Evolutionary conservation across 2,888 invertebrate genomes (phyloP), one percentile per base, ranked within the genome.

Genomic region (Synergus itoensis): DNA sequence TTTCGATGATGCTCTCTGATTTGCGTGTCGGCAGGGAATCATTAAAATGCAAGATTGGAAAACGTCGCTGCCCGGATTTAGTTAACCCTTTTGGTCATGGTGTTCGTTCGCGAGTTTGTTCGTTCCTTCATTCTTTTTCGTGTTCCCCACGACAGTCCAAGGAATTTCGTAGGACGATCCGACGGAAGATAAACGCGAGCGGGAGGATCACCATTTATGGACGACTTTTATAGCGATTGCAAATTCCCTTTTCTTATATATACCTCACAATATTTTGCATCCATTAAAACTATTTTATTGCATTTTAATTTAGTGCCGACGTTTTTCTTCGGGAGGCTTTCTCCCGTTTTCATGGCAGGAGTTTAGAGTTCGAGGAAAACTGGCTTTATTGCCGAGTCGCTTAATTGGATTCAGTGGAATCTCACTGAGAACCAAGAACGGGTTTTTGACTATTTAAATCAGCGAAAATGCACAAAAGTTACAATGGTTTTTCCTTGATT

Each of bases 131-230:
- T 65, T 65, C 64, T 41, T 65, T 65, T n/a, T 65, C 40, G 82
- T 80, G 83, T 80, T 77, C 73, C n/a, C 40, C 60, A 57, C 28
- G 76, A 60, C 65, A 73, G 78, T 78, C 77, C 76, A 48, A 73
- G 45, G 69, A 69, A 69, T 36, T 63, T 53, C 73, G 28, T 45
- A 76, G 76, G 60, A 43, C 53, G 79, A 79, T 77, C 79, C 57
- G 67, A 77, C 67, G 67, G 63, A 79, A 81, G 82, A 79, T 79
- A 82, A 77, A 82, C 80, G 83, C 73, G 75, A 80, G 77, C 81
- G 64, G 64, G 64, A 41, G n/a, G 64, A 65, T 65, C 64, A 36
- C 41, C 64, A 65, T 65, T 65, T 41, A 65, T 65, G 41, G 64
- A n/a, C 41, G 41, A 40, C 40, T 65, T 63, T 60, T 65, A 65